Percentiles rank a stretch among this genome's conserved stretches.
Evolutionary conservation across 2,888 invertebrate species (phyloP).

Genomic region (Ernsta delagoae): DNA sequence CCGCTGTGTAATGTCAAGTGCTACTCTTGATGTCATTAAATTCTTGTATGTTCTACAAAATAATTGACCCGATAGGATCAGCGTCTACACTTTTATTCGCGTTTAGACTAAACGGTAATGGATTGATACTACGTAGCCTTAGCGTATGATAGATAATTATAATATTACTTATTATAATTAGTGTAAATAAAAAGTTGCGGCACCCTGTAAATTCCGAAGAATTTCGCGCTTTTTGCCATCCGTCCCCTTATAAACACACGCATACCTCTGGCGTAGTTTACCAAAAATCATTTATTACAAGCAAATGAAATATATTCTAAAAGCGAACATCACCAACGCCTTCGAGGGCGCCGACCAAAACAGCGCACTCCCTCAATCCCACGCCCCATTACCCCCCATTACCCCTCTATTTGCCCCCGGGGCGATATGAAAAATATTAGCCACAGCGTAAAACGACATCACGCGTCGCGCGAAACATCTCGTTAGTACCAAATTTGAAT

Average conservation of each 20-base stretch:
- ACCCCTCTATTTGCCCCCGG: slow-evolving; percentile 59
- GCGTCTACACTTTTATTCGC: too few relatives aligned
- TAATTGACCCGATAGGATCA: too few relatives aligned
- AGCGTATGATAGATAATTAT: too few relatives aligned
- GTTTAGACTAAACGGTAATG: too few relatives aligned
- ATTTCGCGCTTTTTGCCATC: not conserved
- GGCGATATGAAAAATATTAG: slow-evolving; percentile 77
- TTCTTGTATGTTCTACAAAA: too few relatives aligned
- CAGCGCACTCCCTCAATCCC: slow-evolving; percentile 65
- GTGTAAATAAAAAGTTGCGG: too few relatives aligned
- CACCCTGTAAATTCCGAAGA: not conserved
- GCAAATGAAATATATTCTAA: slow-evolving; percentile 25
- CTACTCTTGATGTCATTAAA: too few relatives aligned
- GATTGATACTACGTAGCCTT: too few relatives aligned
- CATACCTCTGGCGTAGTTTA: not conserved
- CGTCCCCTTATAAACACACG: not conserved
- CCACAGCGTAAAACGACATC: slow-evolving; percentile 71
- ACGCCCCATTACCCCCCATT: slow-evolving; percentile 63
- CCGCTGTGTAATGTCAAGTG: too few relatives aligned
- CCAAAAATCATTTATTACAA: not conserved
- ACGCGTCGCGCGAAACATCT: slow-evolving; percentile 67
- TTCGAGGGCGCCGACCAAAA: slow-evolving; percentile 23
- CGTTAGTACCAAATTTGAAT: slow-evolving; percentile 79
- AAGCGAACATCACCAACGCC: slow-evolving; percentile 25
- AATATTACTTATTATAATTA: too few relatives aligned